phyloP scores from a whole-genome alignment of 2,888 invertebrate species.

The Cephus nigrinus region DNA sequence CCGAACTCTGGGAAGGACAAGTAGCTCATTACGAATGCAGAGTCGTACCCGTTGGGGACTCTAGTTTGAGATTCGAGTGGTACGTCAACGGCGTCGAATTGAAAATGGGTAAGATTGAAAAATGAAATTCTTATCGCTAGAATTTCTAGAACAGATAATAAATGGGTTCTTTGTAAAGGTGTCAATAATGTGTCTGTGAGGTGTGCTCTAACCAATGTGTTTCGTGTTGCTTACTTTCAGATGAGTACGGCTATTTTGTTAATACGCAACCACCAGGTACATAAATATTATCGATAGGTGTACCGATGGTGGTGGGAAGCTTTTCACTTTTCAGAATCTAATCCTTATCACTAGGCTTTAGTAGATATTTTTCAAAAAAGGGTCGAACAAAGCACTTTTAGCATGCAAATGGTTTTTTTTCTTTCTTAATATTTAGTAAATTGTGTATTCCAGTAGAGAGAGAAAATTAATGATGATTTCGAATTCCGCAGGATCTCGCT shows the following conservation, averaged over 20 bases:
- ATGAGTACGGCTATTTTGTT: slow-evolving; percentile 31
- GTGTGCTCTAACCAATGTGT: slow-evolving; percentile 17
- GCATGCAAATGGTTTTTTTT: not conserved
- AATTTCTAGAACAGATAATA: slow-evolving; percentile 4
- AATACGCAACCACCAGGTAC: slow-evolving; percentile 36
- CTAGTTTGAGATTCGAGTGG: slow-evolving; percentile 94
- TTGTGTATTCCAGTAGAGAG: not conserved
- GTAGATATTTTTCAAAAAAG: not conserved
- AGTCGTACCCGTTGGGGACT: slow-evolving; percentile 94
- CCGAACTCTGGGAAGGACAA: slow-evolving; percentile 92
- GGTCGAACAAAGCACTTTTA: no score
- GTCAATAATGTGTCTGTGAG: slow-evolving; percentile 14
- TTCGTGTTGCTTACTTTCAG: slow-evolving; percentile 27
- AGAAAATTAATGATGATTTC: not conserved
- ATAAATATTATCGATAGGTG: slow-evolving; percentile 12
- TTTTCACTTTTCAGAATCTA: not conserved
- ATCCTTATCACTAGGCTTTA: slow-evolving; percentile 2
- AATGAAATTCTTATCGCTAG: not conserved
- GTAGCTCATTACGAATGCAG: slow-evolving; percentile 91
- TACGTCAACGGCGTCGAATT: slow-evolving; percentile 94
- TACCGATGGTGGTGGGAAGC: slow-evolving; percentile 16
- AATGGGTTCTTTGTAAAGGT: slow-evolving; percentile 12
- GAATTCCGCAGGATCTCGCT: slow-evolving; percentile 75
- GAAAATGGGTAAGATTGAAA: slow-evolving; percentile 78
- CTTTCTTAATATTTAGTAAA: not conserved